A percentile compares a stretch with the other conserved stretches of the same genome.
Evolutionary conservation across 2,113 vertebrate genomes (phyloP).

Genomic region (Ceuthmochares aereus): DNA sequence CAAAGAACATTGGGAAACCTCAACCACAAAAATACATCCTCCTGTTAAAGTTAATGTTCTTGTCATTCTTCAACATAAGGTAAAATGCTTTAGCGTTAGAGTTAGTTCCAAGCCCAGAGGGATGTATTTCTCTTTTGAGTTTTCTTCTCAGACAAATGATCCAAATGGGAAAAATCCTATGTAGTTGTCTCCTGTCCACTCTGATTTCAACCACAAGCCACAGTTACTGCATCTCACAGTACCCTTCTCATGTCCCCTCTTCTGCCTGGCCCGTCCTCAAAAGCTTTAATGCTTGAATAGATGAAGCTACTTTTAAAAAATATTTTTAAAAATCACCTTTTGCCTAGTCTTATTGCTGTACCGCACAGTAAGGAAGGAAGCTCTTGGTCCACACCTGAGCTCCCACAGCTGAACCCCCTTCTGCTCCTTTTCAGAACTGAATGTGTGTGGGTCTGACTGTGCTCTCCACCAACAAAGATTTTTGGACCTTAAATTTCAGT

Average conservation of each 20-base stretch:
- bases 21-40: neutral
- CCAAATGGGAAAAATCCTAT: neutral
- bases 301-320: neutral
- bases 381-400: neutral
- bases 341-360: neutral
- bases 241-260: neutral
- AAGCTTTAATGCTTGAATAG: neutral
- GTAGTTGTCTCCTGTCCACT: neutral
- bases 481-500: neutral
- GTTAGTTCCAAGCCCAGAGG: neutral
- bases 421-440: neutral
- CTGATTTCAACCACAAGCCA: neutral
- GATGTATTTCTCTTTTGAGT: neutral
- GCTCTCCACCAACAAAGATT: neutral
- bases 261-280: neutral
- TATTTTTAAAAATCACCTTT: neutral
- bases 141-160: neutral
- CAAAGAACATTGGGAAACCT: neutral
- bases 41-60: neutral
- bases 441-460: neutral
- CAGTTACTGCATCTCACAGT: fast-evolving
- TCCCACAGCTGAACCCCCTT: neutral
- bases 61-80: neutral
- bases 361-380: neutral
- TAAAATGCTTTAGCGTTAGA: neutral